Base-by-base conservation (phyloP, 2,113 vertebrate genomes). In the Hepsetus odoe region DNA sequence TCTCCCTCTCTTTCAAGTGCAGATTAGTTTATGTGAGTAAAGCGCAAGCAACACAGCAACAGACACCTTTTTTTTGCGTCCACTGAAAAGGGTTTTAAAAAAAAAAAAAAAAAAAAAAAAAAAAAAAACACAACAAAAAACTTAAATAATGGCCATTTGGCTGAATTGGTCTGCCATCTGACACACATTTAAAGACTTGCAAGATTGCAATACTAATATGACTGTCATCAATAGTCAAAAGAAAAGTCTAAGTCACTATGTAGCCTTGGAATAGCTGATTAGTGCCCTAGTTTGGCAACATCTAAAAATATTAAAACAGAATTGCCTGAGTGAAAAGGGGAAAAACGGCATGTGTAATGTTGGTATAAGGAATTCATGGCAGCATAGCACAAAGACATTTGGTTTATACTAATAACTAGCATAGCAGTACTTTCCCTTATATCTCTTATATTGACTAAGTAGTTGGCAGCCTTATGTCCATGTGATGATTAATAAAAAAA, bases 381-480 rank as follows among this genome's bases (percentile, higher is more conserved):
- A 75, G 24, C 78, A 30, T 72, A 79, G 68, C 76, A 72, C 28
- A 71, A 30, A 20, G n/a, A n/a, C 55, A 69, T 61, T 33, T 46
- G 10, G 2, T 62, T 64, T 3, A 32, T 65, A 55, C 51, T 64
- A 14, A 28, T 49, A 40, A 28, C 16, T 32, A 64, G 64, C 72
- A 68, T 79, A 79, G 76, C 76, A 79, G 58, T 28, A 58, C 59
- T 71, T 42, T 28, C 76, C 68, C 32, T 28, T 14, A 55, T 26
- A 28, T 20, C 10, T 55, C 56, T 55, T 13, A 79, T 55, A 65
- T 65, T 79, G 76, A 68, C 76, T 79, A 51, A 35, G 61, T 64
- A 46, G 33, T 58, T 14, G 46, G 69, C 76, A 12, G 38, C 40
- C 66, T 70, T 20, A 16, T 32, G 4, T 64, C 58, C 58, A 69